Conservation (phyloP, 1,140 invertebrate species). For the Batillaria attramentaria region DNA sequence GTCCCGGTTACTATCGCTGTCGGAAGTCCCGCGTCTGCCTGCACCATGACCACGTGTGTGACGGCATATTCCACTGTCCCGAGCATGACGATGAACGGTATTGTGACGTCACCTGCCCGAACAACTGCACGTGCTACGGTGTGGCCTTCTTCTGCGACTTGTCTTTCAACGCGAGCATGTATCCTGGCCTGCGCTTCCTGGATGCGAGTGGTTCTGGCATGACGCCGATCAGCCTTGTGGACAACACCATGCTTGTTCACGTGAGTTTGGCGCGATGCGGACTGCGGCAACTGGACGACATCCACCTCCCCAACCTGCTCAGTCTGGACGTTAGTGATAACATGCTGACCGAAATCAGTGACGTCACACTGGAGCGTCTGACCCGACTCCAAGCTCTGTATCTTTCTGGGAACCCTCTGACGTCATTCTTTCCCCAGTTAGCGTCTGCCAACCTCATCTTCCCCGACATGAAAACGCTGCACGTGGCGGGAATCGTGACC, state of each 20-base stretch:
- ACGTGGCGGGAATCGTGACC: not conserved
- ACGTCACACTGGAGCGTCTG: not conserved
- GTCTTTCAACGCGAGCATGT: not conserved
- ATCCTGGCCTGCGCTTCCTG: not conserved
- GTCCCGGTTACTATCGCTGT: constrained; percentile 30
- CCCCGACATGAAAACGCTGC: not conserved
- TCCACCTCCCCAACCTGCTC: not conserved
- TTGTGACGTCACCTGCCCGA: constrained; percentile 39
- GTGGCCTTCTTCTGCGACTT: not conserved
- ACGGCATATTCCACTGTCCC: constrained; percentile 26
- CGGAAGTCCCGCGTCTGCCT: constrained; percentile 16
- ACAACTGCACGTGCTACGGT: constrained; percentile 33
- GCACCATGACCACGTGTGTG: not conserved
- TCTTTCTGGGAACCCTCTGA: not conserved
- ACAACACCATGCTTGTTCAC: not conserved
- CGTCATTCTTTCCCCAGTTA: constrained; percentile 1
- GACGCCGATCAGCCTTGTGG: not conserved
- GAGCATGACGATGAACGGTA: constrained; percentile 29
- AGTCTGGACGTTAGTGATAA: constrained; percentile 26
- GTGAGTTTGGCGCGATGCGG: not conserved
- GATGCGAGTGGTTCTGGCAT: not conserved
- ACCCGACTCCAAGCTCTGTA: constrained; percentile 7
- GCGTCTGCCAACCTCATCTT: not conserved
- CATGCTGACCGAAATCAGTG: not conserved
- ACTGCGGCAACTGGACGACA: not conserved